Base-by-base conservation (phyloP, 2,888 invertebrate genomes). In the Drosophila gaucha region DNA sequence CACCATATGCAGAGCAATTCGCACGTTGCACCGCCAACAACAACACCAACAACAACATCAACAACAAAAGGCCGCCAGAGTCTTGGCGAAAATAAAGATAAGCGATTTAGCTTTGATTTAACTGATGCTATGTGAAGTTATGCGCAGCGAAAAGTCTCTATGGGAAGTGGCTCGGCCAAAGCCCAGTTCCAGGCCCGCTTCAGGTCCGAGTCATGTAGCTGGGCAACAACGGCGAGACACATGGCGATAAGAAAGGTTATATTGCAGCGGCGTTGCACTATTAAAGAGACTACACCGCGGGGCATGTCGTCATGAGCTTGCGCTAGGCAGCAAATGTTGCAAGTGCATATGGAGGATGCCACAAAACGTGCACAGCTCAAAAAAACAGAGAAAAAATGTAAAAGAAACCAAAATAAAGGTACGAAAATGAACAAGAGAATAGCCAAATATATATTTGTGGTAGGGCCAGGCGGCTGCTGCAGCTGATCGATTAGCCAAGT, bases 111-210 rank as follows among this genome's bases (percentile, higher is more conserved):
- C 78, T 80, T 76, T 79, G 85, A 88, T 88, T 86, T 88, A 86
- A 86, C 86, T 88, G 88, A 86, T 88, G 87, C 74, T 85, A 88
- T 86, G 88, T 59, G 88, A 65, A 85, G 82, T 78, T 86, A 87
- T 86, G 88, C 77, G 85, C 75, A 70, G 69, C 46, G 58, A 12
- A 47, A 67, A 49, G 43, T 30, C 39, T 65, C 54, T 46, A 57
- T 57, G 60, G 51, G 31, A 46, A 55, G 50, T 60, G 55, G 5
- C 52, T 26, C 8, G 46, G 16, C 36, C 39, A 18, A 31, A 14
- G 24, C 56, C 56, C 55, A 55, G 62, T 62, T 50, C 44, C 18
- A 30, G 30, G 28, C 28, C 30, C 55, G 50, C 49, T 50, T 22
- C 47, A 33, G 16, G 49, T 31, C 46, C 46, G 9, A 47, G 46